A percentile compares a stretch with the other conserved stretches of the same genome.
Evolutionary conservation across 92 coral and sea anemone species (phyloP).

Genomic region (Heliopora coerulea): DNA sequence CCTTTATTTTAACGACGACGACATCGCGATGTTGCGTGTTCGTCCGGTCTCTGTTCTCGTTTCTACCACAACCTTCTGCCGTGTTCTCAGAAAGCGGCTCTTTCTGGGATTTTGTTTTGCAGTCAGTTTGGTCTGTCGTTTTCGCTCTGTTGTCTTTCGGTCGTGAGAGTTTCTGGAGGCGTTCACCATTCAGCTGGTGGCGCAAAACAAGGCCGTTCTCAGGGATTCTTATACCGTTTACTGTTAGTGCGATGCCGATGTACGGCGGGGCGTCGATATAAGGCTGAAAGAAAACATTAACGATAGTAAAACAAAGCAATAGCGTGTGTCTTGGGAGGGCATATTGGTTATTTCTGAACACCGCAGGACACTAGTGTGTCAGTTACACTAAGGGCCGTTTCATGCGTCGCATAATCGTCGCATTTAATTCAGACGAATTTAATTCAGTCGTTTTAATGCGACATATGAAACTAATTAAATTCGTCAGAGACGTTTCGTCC

Average conservation of each 20-base stretch:
- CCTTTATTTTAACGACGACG: slow-evolving; percentile 28
- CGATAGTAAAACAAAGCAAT: neutral
- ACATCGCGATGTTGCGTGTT: neutral
- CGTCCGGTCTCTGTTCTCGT: slow-evolving; percentile 16
- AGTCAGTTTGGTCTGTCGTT: slow-evolving; percentile 45
- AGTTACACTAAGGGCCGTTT: no score
- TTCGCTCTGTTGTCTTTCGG: slow-evolving; percentile 27
- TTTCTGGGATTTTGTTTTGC: slow-evolving; percentile 1
- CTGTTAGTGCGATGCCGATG: slow-evolving; percentile 80
- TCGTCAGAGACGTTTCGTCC: no score
- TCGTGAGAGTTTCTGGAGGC: slow-evolving; percentile 27
- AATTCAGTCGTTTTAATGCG: no score
- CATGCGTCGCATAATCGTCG: no score
- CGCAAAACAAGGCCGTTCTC: slow-evolving; percentile 20
- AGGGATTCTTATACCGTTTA: slow-evolving; percentile 78
- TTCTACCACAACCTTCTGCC: neutral
- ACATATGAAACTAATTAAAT: no score
- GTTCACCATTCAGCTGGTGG: slow-evolving; percentile 21
- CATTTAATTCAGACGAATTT: no score
- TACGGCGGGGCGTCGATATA: slow-evolving; percentile 90
- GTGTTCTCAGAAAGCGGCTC: neutral
- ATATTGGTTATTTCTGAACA: no score
- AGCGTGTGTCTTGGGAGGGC: no score
- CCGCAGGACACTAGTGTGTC: no score
- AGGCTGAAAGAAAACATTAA: slow-evolving; percentile 51